Base-by-base conservation (phyloP, 2,888 invertebrate species). In the Congeria kusceri region DNA sequence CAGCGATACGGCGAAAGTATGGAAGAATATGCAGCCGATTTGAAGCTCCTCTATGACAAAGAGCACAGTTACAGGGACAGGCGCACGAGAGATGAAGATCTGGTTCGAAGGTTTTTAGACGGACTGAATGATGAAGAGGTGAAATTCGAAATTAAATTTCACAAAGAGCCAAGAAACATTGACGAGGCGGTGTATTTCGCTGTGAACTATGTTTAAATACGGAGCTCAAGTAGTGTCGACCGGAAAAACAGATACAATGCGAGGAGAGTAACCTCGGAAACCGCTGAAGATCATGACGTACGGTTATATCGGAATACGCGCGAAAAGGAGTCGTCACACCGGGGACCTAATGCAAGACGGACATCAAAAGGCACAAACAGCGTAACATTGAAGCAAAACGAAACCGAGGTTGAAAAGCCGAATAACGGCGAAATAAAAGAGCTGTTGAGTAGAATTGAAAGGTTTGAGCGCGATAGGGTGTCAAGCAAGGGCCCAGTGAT, bases 1-100 rank as follows among this genome's bases (percentile, higher is more conserved):
- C 81, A 70, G 47, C 63, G 28, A 32, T 4, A 25, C 9, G 64
- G 59, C 18, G 72, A 77, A 44, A 47, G 25, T 28, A 29, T 53
- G 32, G 73, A 77, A 64, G 77, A 73, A 27, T 80, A 80, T 69
- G 77, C 77, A 25, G 77, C 80, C 5, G 73, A n/a, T n/a, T n/a
- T n/a, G 5, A 80, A 80, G 27, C 56, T 44, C 1, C 29, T 80
- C n/a, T 81, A 78, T 58, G 75, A 65, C 25, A 78, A 78, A 25
- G 82, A 71, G 5, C 67, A 82, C 64, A 27, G 53, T 4, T 23
- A 66, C 47, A 59, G 81, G 29, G 71, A 72, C 47, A 28, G 27
- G 1, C 59, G 49, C 46, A 76, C 68, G 3, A 70, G 80, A 20
- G 44, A 65, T 3, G 72, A 76, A 53, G 76, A 80, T 25, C 53